Evolutionary conservation across 2,888 invertebrate species (phyloP).

Genomic region (Orthosia incerta): DNA sequence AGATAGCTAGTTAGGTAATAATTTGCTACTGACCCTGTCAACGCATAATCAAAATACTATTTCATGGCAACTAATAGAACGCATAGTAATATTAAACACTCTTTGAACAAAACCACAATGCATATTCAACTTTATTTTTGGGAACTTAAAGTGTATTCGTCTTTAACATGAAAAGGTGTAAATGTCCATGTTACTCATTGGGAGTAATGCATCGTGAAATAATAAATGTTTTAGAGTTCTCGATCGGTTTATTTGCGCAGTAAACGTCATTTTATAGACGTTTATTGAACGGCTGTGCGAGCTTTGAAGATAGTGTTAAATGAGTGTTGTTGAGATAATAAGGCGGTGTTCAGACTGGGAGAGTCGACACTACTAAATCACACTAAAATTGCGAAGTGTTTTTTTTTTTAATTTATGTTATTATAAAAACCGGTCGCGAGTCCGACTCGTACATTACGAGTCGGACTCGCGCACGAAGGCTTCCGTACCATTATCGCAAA

Average conservation of each 20-base stretch:
- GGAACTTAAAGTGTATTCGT: background rate
- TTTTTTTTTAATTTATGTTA: no score
- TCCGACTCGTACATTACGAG: no score
- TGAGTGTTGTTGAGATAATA: background rate
- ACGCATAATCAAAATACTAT: slow-evolving; percentile 24
- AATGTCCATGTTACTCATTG: slow-evolving; percentile 20
- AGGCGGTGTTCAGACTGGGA: background rate
- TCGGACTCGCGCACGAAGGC: no score
- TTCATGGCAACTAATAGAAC: slow-evolving; percentile 21
- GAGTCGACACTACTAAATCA: background rate
- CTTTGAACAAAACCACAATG: background rate
- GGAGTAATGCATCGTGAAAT: slow-evolving; percentile 38
- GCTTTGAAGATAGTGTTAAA: slow-evolving; percentile 29
- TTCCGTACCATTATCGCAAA: no score
- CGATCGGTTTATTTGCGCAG: slow-evolving; percentile 42
- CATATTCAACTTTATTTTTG: background rate
- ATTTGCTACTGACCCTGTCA: slow-evolving; percentile 7
- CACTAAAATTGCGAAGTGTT: no score
- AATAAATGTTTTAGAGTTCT: slow-evolving; percentile 39
- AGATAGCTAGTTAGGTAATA: background rate
- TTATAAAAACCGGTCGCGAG: no score
- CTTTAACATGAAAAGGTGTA: background rate
- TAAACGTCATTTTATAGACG: slow-evolving; percentile 54
- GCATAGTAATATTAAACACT: slow-evolving; percentile 10
- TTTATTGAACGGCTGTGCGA: slow-evolving; percentile 41